These are phyloP conservation scores for Sebastes trivittatus DNA, from an alignment of 2,797 vertebrate genomes.

Conservation along the genomic window DNA sequence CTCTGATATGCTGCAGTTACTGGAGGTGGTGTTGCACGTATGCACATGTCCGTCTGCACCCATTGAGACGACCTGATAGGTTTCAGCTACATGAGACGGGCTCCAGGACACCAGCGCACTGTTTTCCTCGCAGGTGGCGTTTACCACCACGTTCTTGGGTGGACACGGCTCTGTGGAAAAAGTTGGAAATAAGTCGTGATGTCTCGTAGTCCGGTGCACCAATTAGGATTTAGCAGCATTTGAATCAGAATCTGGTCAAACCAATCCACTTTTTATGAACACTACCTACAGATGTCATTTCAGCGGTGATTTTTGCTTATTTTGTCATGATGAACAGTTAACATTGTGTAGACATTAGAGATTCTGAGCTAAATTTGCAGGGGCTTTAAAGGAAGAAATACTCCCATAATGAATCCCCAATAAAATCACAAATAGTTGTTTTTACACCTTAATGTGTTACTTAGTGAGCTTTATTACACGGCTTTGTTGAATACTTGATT, in stretches of 20 bases:
- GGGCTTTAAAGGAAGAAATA: not conserved
- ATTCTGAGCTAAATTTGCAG: too few relatives aligned
- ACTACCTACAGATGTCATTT: not conserved
- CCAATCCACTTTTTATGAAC: not conserved
- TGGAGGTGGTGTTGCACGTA: conserved; percentile 52
- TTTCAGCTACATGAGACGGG: conserved; percentile 64
- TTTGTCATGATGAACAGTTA: not conserved
- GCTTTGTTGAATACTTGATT: too few relatives aligned
- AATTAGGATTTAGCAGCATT: too few relatives aligned
- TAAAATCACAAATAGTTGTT: not conserved
- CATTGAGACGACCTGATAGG: conserved; percentile 60
- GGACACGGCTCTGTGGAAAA: conserved; percentile 72
- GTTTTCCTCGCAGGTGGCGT: conserved; percentile 49
- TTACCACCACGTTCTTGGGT: conserved; percentile 47
- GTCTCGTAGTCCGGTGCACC: not conserved
- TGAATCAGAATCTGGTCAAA: not conserved
- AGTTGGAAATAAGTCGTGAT: not conserved
- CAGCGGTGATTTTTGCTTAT: not conserved
- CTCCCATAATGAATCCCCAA: not conserved
- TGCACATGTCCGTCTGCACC: conserved; percentile 47
- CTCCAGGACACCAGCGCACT: conserved; percentile 72
- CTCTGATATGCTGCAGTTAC: conserved; percentile 66
- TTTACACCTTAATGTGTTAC: not conserved
- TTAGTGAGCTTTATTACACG: not conserved
- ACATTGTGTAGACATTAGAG: not conserved